phyloP scores from a whole-genome alignment of 2,113 vertebrate species.

The Thermophis baileyi region DNA sequence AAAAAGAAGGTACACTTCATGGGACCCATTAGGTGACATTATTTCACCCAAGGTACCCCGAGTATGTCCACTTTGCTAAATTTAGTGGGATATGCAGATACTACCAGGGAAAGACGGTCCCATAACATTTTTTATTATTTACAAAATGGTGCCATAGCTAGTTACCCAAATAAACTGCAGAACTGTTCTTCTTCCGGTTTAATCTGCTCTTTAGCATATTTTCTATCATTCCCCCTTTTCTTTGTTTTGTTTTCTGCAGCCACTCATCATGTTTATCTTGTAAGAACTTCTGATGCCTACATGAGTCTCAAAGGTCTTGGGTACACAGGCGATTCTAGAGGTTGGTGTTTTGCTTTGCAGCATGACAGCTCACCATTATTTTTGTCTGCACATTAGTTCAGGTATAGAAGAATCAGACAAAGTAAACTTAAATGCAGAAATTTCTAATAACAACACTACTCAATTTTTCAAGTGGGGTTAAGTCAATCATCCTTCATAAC shows the following conservation, averaged over 20 bases:
- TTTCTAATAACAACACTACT: constrained; percentile 16
- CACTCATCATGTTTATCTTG: background rate
- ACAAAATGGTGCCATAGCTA: background rate
- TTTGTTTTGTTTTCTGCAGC: background rate
- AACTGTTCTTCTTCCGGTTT: background rate
- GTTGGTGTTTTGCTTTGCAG: background rate
- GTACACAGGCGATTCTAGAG: background rate
- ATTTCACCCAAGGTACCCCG: background rate
- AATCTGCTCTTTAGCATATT: background rate
- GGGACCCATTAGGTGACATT: background rate
- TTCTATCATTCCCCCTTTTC: background rate
- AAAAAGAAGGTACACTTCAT: background rate
- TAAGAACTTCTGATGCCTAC: background rate
- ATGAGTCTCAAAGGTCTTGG: background rate
- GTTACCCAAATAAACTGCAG: background rate
- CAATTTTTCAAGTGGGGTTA: background rate
- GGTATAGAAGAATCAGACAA: background rate
- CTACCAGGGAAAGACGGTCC: background rate
- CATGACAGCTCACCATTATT: background rate
- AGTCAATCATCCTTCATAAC: background rate
- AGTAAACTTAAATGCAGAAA: background rate
- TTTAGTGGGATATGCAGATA: background rate
- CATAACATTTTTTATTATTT: background rate
- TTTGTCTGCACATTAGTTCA: background rate
- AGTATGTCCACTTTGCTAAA: background rate